Conservation (phyloP, 1,140 invertebrate species). For the Pectinophora gossypiella region DNA sequence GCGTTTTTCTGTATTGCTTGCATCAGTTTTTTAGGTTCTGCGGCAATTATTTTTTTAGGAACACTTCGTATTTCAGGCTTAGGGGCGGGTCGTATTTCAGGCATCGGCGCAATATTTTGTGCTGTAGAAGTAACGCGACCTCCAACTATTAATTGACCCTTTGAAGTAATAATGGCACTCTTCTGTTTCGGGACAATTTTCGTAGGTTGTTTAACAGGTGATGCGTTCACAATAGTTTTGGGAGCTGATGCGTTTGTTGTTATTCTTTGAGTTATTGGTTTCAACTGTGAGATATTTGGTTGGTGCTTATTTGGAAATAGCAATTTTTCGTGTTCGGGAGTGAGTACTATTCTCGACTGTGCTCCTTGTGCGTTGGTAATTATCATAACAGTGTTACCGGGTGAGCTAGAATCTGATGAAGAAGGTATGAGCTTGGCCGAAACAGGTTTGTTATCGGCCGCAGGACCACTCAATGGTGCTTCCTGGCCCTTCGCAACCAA, state of each 20-base stretch:
- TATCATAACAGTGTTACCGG: slow-evolving; percentile 76
- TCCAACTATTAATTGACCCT: slow-evolving; percentile 72
- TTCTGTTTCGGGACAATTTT: slow-evolving; percentile 62
- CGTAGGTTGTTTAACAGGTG: slow-evolving; percentile 38
- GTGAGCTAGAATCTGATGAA: slow-evolving; percentile 35
- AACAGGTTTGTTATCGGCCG: slow-evolving; percentile 57
- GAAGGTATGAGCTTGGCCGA: slow-evolving; percentile 67
- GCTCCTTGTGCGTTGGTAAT: slow-evolving; percentile 77
- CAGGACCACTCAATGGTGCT: slow-evolving; percentile 16
- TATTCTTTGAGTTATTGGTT: slow-evolving; percentile 55
- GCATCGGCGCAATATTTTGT: slow-evolving; percentile 70
- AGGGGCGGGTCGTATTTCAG: slow-evolving; percentile 51
- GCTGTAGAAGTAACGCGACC: slow-evolving; percentile 47
- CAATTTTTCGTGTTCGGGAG: slow-evolving; percentile 76
- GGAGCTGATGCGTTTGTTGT: slow-evolving; percentile 33
- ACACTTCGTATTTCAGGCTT: slow-evolving; percentile 36
- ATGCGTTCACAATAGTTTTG: slow-evolving; percentile 34
- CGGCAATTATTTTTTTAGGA: slow-evolving; percentile 42
- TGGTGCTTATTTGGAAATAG: slow-evolving; percentile 70
- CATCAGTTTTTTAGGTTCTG: slow-evolving; percentile 53
- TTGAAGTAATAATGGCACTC: slow-evolving; percentile 71
- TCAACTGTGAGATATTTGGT: slow-evolving; percentile 57
- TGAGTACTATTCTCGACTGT: slow-evolving; percentile 75
- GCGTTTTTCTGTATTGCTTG: slow-evolving; percentile 52
- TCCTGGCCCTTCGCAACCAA: slow-evolving; percentile 44